Base-by-base conservation (phyloP, 35 echinoderm and acorn worm genomes). In the Ptychodera flava region DNA sequence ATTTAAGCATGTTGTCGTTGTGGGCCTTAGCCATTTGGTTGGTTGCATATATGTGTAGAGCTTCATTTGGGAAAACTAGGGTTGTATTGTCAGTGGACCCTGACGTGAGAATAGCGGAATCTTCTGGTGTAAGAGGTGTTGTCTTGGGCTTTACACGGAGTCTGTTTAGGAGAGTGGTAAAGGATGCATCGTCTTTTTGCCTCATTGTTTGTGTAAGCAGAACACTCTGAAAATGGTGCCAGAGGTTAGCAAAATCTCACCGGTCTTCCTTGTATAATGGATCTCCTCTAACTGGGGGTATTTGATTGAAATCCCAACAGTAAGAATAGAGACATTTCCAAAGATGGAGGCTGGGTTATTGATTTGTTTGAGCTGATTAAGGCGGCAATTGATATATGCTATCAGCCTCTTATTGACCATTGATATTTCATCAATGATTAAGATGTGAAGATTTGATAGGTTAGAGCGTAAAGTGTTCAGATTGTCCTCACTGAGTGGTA, bases 11-110 rank as follows among this genome's bases (percentile, higher is more conserved):
- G n/a, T 78, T 34, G 28, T 32, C 64, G 31, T 93, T 89, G 38
- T 83, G 76, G 75, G 37, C 75, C 80, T 93, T 83, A 30, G 89
- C 91, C 0, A 89, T 0, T 15, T 82, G 84, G 36, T 93, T 93
- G 33, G 78, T 80, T 86, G 91, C 28, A 76, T 86, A 93, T 1
- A 93, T 93, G 38, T 93, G 91, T 0, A 89, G 75, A 34, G 83
- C 91, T n/a, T n/a, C n/a, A n/a, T n/a, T n/a, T n/a, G n/a, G n/a
- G n/a, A n/a, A n/a, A 89, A 89, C 37, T 85, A 85, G 30, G 38
- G 77, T 80, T 30, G 76, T 28, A 76, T 86, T 78, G 6, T 36
- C 78, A 0, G 83, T 88, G 45, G 77, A 29, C 78, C 91, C 38
- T 16, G 82, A 86, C 32, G 80, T 83, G 12, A 92, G 36, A 34